Evolutionary conservation across 2,797 vertebrate species (phyloP).

Genomic region (Euthynnus affinis): DNA sequence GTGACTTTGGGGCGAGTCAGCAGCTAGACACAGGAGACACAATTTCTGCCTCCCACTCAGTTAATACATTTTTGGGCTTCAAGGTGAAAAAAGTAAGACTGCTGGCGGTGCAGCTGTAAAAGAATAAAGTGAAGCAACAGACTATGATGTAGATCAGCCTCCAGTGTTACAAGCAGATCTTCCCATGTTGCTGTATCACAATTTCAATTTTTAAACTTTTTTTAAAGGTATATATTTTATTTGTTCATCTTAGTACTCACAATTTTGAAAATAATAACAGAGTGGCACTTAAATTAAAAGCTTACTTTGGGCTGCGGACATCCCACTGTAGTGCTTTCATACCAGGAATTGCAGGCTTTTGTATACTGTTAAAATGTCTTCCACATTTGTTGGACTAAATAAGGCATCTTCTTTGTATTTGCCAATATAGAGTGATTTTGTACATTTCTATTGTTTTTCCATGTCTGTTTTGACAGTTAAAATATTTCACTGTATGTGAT

Average conservation of each 20-base stretch:
- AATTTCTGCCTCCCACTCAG: conserved; percentile 29
- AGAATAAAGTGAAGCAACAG: neutral
- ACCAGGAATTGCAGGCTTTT: neutral
- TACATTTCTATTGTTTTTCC: neutral
- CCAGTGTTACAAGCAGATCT: neutral
- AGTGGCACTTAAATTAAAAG: too few species aligned
- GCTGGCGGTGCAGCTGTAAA: conserved; percentile 1
- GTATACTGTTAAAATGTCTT: conserved; percentile 1
- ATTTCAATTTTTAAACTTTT: too few species aligned
- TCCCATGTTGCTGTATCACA: neutral
- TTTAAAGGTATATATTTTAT: neutral
- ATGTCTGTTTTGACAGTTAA: neutral
- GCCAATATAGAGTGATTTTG: neutral
- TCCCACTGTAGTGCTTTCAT: neutral
- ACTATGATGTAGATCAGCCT: conserved; percentile 11
- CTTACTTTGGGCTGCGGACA: neutral
- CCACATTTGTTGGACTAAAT: neutral
- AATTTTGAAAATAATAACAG: too few species aligned
- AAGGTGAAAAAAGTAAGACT: conserved; percentile 25
- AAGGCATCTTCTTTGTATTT: neutral
- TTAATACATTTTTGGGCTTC: conserved; percentile 47
- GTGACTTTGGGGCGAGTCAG: conserved; percentile 45
- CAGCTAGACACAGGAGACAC: conserved; percentile 19
- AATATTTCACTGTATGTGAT: neutral
- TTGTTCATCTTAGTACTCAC: neutral